Base-by-base conservation (phyloP, 2,797 vertebrate genomes). In the Fistularia tabacaria region DNA sequence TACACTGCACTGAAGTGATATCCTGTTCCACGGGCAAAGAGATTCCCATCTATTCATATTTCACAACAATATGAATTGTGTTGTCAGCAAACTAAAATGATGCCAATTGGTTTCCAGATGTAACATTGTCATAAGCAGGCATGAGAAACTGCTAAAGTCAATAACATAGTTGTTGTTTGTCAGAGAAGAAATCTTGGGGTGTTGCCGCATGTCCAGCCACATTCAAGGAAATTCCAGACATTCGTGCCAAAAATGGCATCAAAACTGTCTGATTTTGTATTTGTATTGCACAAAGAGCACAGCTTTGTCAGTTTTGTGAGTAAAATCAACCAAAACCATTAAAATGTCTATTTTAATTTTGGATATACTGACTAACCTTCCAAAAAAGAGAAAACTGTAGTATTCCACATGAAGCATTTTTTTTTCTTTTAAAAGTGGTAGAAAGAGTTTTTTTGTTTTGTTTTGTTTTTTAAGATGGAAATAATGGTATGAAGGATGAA, bases 11-110 rank as follows among this genome's bases (percentile, higher is more conserved):
- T 75, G 52, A 14, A 55, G 65, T 25, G 53, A 69, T 77, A 71
- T 87, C 83, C 77, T 76, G 82, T 88, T 82, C 78, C 12, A 10
- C 64, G 43, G 64, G 62, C 53, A 9, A 67, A 15, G 5, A 63
- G 69, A 74, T 87, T 82, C 85, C 77, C 85, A 86, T 77, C 77
- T 72, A 55, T 73, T 82, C 57, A 12, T 58, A 45, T 79, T 83
- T 84, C 69, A 5, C 62, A 64, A 58, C 14, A 14, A 51, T 57
- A 57, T 37, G 14, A 14, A 49, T 59, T 64, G 41, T 14, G 43
- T 52, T 53, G 15, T 50, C 15, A 52, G 38, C 12, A 49, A 52
- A 47, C 46, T 46, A 60, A 36, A 57, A 44, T 6, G 41, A 25
- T 56, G 58, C 49, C 36, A 39, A 9, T 66, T 57, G 25, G 49